Conservation (phyloP, 2,113 vertebrate species). For the Cheirogaleus medius region DNA sequence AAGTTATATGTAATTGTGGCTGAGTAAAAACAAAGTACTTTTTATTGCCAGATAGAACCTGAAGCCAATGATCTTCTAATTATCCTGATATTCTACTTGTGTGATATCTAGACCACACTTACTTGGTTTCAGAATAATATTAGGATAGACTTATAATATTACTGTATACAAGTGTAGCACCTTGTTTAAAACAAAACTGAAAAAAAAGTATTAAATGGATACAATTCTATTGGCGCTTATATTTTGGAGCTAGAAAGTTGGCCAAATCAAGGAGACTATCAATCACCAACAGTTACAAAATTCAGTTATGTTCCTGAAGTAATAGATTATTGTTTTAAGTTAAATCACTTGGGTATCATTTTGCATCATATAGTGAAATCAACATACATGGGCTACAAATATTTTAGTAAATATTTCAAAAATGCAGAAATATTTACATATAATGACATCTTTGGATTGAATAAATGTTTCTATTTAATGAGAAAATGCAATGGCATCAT, state of each 20-base stretch:
- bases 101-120: background rate
- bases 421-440: background rate
- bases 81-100: background rate
- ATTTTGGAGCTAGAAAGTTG: background rate
- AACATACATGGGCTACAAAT: background rate
- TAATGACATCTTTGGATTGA: background rate
- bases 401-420: background rate
- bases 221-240: background rate
- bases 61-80: background rate
- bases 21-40: background rate
- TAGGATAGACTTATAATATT: background rate
- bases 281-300: background rate
- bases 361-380: background rate
- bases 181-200: background rate
- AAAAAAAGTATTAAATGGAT: background rate
- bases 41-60: background rate
- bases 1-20: background rate
- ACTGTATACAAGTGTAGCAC: background rate
- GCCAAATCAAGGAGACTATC: background rate
- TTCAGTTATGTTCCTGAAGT: background rate
- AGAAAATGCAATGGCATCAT: conserved; percentile 16
- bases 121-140: background rate
- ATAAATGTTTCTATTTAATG: conserved; percentile 11
- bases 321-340: background rate
- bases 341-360: background rate